Evolutionary conservation across 1,140 invertebrate genomes (phyloP), one percentile per base, ranked within the genome.

Genomic region (Neuroterus valhalla): DNA sequence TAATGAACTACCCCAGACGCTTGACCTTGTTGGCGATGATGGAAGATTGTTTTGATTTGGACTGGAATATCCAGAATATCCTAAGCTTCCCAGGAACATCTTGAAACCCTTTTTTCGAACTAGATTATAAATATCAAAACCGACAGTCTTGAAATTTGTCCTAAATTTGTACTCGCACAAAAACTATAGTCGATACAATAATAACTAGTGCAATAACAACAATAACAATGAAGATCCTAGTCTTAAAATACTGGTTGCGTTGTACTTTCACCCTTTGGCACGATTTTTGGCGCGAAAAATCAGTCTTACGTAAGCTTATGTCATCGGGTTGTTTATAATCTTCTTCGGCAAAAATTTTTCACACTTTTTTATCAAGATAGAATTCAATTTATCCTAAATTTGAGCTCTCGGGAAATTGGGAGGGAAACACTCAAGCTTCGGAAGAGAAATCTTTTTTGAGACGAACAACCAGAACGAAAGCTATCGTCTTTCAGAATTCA

Each of bases 21-120:
- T 84, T n/a, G 44, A 71, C 68, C 83, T 85, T 17, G 79, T 82
- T 2, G 84, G 81, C 19, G 87, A 86, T 17, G 87, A 85, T 38
- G 85, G 79, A 50, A 86, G 80, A 52, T 71, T 85, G 55, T 82
- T 88, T 67, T 83, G 82, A 72, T 78, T 82, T 38, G 83, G 82
- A 79, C 73, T 82, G 23, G 79, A 82, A 69, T 84, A 86, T 77
- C 80, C 82, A 21, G 79, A 81, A 69, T 84, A 86, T 77, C 80
- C 82, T 67, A 82, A 85, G 23, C 82, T 81, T 48, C 83, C 83
- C 50, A 88, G 82, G 78, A 89, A 88, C 88, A 89, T 89, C 46
- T 81, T 83, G 75, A 71, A 45, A 70, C 45, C 71, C 77, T 81
- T 81, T 55, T 72, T 69, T n/a, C 31, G n/a, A 71, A 62, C 14